Evolutionary conservation across 2,113 vertebrate species (phyloP).

Genomic region (Rana temporaria): DNA sequence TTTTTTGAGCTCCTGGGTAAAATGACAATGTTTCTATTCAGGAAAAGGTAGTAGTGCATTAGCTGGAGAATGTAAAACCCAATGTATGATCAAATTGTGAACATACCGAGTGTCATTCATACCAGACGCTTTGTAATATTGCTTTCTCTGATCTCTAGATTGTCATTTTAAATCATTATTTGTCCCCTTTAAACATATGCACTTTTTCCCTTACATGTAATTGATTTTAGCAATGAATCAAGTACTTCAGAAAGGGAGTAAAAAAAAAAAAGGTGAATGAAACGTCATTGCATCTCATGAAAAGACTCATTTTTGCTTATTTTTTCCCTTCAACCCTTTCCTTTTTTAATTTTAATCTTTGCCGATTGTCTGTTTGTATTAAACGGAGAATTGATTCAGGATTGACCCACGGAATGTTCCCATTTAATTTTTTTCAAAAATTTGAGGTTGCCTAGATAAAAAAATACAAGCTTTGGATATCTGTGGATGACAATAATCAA

Average conservation of each 20-base stretch:
- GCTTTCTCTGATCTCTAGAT: slow-evolving; percentile 14
- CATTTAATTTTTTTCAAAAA: too few relatives aligned
- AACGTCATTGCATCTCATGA: neutral
- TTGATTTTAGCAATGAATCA: slow-evolving; percentile 40
- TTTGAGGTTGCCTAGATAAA: too few relatives aligned
- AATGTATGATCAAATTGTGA: slow-evolving; percentile 32
- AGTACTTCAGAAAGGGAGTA: neutral
- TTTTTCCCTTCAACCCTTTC: neutral
- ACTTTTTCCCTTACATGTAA: slow-evolving; percentile 12
- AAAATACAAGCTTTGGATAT: too few relatives aligned
- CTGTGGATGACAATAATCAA: too few relatives aligned
- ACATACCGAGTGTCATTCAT: slow-evolving; percentile 36
- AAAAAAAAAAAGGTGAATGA: neutral
- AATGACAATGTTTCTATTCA: slow-evolving; percentile 62
- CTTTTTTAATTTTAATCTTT: neutral
- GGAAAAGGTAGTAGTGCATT: slow-evolving; percentile 47
- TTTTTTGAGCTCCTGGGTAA: slow-evolving; percentile 61
- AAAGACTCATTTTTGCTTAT: neutral
- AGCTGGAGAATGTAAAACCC: slow-evolving; percentile 59
- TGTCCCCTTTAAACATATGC: neutral
- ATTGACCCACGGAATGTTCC: too few relatives aligned
- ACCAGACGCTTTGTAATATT: slow-evolving; percentile 6
- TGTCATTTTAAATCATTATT: slow-evolving; percentile 34
- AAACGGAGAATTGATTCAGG: neutral
- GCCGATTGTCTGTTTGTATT: neutral